Evolutionary conservation across 2,797 vertebrate genomes (phyloP), one percentile per base, ranked within the genome.

Genomic region (Urocyon cinereoargenteus): DNA sequence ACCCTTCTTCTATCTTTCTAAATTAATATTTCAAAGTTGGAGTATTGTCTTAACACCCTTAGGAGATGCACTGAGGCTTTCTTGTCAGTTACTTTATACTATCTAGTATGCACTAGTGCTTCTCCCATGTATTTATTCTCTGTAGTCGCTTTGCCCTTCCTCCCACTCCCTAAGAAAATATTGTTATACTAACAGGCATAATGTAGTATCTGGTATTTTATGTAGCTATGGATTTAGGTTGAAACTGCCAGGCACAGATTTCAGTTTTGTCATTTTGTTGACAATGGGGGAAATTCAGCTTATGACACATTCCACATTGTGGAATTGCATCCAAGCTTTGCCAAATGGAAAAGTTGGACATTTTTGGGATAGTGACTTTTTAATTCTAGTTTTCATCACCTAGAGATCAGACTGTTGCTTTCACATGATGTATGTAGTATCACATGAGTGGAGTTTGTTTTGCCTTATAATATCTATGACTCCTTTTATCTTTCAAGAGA

Each of bases 361-460:
- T 90, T 57, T 90, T 88, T 70, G 68, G 16, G 72, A 3, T 19
- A 75, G 97, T 97, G 98, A 98, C 94, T 98, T 99, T 98, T 98
- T 98, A 98, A 98, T 98, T 98, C 93, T 98, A 98, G 96, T 98
- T 99, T 98, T 98, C 97, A 98, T 98, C 98, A 98, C 98, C 98
- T 98, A 98, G 97, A 98, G 97, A 99, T 99, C 98, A 98, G 97
- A 98, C 97, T 98, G 98, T 98, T 99, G 98, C 97, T 98, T 98
- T 98, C 98, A 98, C 97, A 98, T 98, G 97, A 98, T 98, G 92
- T 98, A 98, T 98, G 96, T 98, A 98, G 97, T 98, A 91, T 82
- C 73, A 75, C 66, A 92, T 85, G 49, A 83, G 24, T 75, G 31
- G 62, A 61, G 18, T 79, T 95, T 82, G 19, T 28, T 90, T 83